Evolutionary conservation across 2,888 invertebrate genomes (phyloP), one percentile per base, ranked within the genome.

Genomic region (Drosophila hamatofila): DNA sequence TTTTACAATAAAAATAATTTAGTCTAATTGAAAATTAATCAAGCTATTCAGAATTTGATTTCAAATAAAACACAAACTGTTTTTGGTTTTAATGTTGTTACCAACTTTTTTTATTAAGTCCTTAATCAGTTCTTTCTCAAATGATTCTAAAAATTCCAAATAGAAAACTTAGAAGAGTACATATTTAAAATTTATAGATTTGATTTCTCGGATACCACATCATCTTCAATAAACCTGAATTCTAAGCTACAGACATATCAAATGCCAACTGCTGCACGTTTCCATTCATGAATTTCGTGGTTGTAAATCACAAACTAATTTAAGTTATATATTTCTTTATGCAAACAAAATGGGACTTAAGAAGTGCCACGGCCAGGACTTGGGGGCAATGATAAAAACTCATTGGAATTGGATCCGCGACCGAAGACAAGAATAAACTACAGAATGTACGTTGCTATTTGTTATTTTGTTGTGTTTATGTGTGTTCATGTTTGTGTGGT

Each of bases 71-170:
- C 1, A n/a, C 25, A 39, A 25, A 1, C 8, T 25, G 11, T 8
- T 27, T 57, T 80, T 54, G 67, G 73, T 81, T 90, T 81, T 91
- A 81, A 79, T 83, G 90, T 91, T 83, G 89, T 81, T 85, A 81
- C 88, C 91, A 91, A 91, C 90, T 83, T 82, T 86, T 79, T 79
- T 83, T 81, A 74, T 88, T 89, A 90, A 82, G 83, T 91, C 77
- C 84, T 87, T 90, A 90, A 91, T 91, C 91, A 91, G 91, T 91
- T 91, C 91, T 91, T 91, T 91, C 88, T 81, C 89, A 86, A 49
- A 88, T 90, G 90, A 75, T 81, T 82, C 87, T 88, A 89, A 74
- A 84, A 89, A 75, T 84, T 85, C 76, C 84, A 80, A 89, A 88
- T 73, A 75, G 78, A 89, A 88, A 82, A 85, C 88, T 89, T 80